Conservation (phyloP, 2,113 vertebrate species). For the Sylvia atricapilla region DNA sequence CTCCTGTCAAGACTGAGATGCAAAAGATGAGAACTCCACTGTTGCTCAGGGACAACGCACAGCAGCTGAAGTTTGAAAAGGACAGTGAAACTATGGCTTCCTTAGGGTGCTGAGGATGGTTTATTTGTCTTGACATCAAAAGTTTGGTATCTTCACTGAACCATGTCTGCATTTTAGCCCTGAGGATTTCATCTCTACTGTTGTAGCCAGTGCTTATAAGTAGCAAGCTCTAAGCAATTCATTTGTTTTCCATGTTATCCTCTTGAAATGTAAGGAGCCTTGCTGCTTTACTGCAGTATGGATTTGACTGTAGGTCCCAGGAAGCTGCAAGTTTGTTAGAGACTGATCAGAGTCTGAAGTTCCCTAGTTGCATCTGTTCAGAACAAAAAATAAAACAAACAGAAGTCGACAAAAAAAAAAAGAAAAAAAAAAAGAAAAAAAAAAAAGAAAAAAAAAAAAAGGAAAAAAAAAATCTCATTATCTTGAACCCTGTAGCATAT, state of each 20-base stretch:
- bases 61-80: neutral
- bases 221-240: neutral
- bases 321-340: neutral
- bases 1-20: neutral
- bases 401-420: neutral
- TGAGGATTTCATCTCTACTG: neutral
- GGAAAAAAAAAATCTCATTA: neutral
- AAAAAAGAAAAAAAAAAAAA: neutral
- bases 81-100: neutral
- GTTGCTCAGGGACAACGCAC: neutral
- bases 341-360: neutral
- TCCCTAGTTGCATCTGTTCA: neutral
- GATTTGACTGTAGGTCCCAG: neutral
- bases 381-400: neutral
- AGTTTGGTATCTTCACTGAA: neutral
- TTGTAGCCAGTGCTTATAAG: neutral
- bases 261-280: neutral
- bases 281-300: neutral
- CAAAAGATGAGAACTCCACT: neutral
- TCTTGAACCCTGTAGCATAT: neutral
- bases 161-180: neutral
- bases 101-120: accelerated
- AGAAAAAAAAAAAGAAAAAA: neutral
- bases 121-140: neutral
- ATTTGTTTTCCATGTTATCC: neutral